These are phyloP conservation scores for Oedothorax gibbosus DNA, from an alignment of 1,140 invertebrate genomes.

Conservation along the genomic window DNA sequence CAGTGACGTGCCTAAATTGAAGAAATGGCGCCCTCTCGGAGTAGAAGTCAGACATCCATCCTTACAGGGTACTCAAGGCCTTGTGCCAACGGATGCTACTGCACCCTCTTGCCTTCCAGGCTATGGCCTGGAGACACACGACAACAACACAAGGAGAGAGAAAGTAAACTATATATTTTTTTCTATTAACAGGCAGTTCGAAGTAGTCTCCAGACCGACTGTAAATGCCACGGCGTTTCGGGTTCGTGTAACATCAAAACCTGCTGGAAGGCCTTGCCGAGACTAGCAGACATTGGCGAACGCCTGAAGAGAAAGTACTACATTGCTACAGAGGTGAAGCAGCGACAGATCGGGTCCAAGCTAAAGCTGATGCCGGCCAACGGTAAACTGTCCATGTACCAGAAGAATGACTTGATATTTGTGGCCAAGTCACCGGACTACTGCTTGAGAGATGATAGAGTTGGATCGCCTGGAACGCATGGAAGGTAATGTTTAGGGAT, in stretches of 20 bases:
- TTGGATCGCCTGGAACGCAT: conserved; percentile 81
- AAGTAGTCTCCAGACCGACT: conserved; percentile 67
- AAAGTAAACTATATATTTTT: neutral
- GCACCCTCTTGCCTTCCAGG: no score
- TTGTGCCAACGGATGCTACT: no score
- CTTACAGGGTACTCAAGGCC: no score
- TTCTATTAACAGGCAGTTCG: conserved; percentile 42
- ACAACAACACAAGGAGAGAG: neutral
- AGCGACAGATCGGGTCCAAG: conserved; percentile 37
- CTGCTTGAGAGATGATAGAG: conserved; percentile 76
- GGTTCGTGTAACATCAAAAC: conserved; percentile 93
- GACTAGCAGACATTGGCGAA: conserved; percentile 79
- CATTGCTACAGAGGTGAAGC: conserved; percentile 83
- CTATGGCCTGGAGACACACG: no score
- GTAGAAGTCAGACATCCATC: no score
- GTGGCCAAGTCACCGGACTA: conserved; percentile 89
- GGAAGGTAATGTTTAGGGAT: conserved; percentile 71
- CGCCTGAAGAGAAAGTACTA: conserved; percentile 90
- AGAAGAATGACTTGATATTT: conserved; percentile 85
- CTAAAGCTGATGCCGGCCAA: conserved; percentile 48
- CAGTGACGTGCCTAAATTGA: no score
- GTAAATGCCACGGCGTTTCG: conserved; percentile 96
- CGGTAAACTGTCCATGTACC: conserved; percentile 50
- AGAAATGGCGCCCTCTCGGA: no score
- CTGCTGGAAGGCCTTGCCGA: conserved; percentile 88